Evolutionary conservation across 2,797 vertebrate genomes (phyloP), one percentile per base, ranked within the genome.

Genomic region (Gadopsis marmoratus): DNA sequence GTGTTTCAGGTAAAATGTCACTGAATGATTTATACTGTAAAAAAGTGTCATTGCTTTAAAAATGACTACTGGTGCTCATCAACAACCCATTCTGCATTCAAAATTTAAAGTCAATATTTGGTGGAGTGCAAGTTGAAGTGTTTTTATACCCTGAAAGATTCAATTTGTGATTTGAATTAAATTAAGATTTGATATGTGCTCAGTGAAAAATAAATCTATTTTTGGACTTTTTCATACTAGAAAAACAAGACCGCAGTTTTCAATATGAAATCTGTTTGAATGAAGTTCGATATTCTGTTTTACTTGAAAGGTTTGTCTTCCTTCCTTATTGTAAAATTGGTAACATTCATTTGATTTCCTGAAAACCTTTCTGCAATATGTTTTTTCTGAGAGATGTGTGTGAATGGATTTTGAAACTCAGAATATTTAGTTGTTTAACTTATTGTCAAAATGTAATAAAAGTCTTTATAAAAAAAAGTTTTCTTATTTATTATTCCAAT

Each of bases 391-490:
- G 71, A 74, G 70, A 86, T 84, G 43, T 85, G 76, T 90, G 77
- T 91, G 86, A 92, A 88, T 93, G 82, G 84, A 87, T 88, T 90
- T 92, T 91, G 61, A 90, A 87, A 87, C 72, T 92, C 50, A 75
- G 71, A 72, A 87, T 85, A 83, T 74, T 88, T 79, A 84, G 78
- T 87, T 84, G 79, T 93, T 95, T 96, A 96, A 96, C 65, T 96
- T 96, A 96, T 96, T 95, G 90, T 91, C 56, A 84, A 90, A 89
- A 89, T 69, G 60, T 41, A 89, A 94, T 91, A 90, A 91, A 91
- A 86, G 68, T 74, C 53, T 82, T 59, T 58, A 73, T 82, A 65
- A 78, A 66, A 81, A 75, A 41, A 31, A 37, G 41, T 74, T 47
- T 74, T 64, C 31, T 26, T 1, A 5, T 71, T 19, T 21, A 16